These are phyloP conservation scores for Campopleginae sp. DNA, from an alignment of 2,888 invertebrate genomes.

Conservation along the genomic window DNA sequence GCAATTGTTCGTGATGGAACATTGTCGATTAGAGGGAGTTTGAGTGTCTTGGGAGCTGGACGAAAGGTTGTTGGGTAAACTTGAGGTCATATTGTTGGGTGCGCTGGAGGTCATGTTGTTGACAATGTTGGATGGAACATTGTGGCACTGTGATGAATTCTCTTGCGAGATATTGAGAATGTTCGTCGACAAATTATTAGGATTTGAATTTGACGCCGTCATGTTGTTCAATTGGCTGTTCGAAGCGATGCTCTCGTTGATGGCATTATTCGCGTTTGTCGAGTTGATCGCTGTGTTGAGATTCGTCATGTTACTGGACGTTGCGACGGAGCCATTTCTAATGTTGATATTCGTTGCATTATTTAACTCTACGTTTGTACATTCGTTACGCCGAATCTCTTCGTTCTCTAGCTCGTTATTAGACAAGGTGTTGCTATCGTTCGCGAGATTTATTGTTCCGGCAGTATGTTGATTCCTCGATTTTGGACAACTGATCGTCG, in stretches of 20 bases:
- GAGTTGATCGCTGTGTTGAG: conserved; percentile 80
- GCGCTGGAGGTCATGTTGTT: conserved; percentile 71
- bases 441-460: conserved; percentile 62
- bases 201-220: conserved; percentile 69
- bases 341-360: conserved; percentile 83
- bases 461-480: conserved; percentile 51
- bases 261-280: conserved; percentile 81
- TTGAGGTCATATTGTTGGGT: conserved; percentile 70
- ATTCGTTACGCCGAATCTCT: conserved; percentile 76
- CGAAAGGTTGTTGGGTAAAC: conserved; percentile 59
- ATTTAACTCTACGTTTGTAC: conserved; percentile 83
- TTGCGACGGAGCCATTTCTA: conserved; percentile 78
- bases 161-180: conserved; percentile 72
- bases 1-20: conserved; percentile 71
- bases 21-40: conserved; percentile 59
- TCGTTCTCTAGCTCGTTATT: conserved; percentile 74
- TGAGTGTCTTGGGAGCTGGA: conserved; percentile 66
- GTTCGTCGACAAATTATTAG: conserved; percentile 72
- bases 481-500: conserved; percentile 52
- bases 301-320: conserved; percentile 79
- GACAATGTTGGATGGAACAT: conserved; percentile 64
- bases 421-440: conserved; percentile 70
- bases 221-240: conserved; percentile 78
- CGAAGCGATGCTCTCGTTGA: conserved; percentile 83
- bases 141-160: conserved; percentile 71